Conservation (phyloP, 2,797 vertebrate genomes). For the Hippoglossus hippoglossus region DNA sequence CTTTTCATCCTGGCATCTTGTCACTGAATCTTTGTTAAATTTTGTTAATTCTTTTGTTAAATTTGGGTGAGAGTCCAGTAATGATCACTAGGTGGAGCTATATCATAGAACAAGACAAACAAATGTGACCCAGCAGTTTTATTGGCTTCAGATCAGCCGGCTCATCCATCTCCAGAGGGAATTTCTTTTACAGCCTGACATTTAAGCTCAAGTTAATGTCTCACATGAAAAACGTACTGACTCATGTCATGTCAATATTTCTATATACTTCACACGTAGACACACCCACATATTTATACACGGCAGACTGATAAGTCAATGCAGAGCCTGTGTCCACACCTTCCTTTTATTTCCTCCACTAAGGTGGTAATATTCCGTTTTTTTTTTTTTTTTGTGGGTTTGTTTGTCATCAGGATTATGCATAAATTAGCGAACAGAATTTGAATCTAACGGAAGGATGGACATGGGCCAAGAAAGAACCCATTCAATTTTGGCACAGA, state of each 20-base stretch:
- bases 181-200: neutral
- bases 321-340: neutral
- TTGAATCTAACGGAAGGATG: too few relatives aligned
- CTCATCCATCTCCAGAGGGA: neutral
- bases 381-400: too few relatives aligned
- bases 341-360: neutral
- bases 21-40: neutral
- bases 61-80: neutral
- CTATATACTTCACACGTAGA: neutral
- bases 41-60: too few relatives aligned
- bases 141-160: neutral
- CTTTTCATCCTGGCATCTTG: neutral
- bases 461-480: too few relatives aligned
- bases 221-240: neutral
- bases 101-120: constrained; percentile 5
- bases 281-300: neutral
- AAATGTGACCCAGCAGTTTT: constrained; percentile 17
- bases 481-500: too few relatives aligned
- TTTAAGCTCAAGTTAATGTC: neutral
- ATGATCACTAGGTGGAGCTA: constrained; percentile 64
- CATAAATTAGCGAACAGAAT: too few relatives aligned
- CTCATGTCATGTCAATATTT: neutral
- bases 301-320: neutral
- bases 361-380: too few relatives aligned
- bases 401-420: too few relatives aligned